A percentile compares a stretch with the other conserved stretches of the same genome.
phyloP scores from a whole-genome alignment of 2,888 invertebrate genomes.

The Ochropacha duplaris region DNA sequence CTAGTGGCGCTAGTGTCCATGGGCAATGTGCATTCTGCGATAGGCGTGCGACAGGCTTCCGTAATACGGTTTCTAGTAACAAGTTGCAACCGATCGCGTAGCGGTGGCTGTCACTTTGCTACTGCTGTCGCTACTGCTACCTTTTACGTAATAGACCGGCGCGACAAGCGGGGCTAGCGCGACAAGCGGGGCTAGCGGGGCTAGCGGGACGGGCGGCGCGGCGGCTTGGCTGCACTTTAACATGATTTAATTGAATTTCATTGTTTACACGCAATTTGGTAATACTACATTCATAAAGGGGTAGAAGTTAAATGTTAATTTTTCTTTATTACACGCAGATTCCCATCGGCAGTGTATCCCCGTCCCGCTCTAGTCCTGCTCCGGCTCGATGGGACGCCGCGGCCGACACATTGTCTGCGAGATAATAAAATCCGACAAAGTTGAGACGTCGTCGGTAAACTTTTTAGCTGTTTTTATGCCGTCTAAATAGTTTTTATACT shows the following conservation, averaged over 20 bases:
- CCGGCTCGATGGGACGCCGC: too few relatives aligned
- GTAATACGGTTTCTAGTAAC: too few relatives aligned
- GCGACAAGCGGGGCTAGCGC: too few relatives aligned
- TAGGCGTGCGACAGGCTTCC: too few relatives aligned
- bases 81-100: too few relatives aligned
- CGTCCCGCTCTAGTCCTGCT: neutral
- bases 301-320: neutral
- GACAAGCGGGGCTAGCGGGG: too few relatives aligned
- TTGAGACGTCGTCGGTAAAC: neutral
- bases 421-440: neutral
- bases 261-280: constrained; percentile 32
- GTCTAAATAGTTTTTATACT: constrained; percentile 4
- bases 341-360: neutral
- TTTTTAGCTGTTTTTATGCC: neutral
- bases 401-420: neutral
- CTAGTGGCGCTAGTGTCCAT: too few relatives aligned
- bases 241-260: constrained; percentile 34
- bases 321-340: neutral
- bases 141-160: too few relatives aligned
- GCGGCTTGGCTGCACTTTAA: constrained; percentile 15
- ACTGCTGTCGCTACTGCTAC: too few relatives aligned
- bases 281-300: constrained; percentile 26
- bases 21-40: too few relatives aligned
- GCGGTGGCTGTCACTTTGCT: too few relatives aligned
- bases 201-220: constrained; percentile 1